Base-by-base conservation (phyloP, 2,113 vertebrate species). In the Lathamus discolor region DNA sequence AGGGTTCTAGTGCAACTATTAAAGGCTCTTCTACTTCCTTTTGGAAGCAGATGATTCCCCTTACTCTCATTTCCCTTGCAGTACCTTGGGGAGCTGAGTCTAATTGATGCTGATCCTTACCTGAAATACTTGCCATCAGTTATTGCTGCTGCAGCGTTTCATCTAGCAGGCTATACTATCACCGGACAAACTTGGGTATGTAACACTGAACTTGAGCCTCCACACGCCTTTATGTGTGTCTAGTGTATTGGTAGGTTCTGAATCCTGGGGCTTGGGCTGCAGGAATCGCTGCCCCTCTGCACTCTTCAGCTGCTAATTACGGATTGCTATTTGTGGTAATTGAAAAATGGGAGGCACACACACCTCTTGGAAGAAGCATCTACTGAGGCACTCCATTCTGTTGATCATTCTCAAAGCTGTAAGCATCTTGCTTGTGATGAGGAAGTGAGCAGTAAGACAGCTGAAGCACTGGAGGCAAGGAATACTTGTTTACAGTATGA, bases 81-180 rank as follows among this genome's bases (percentile, higher is more conserved):
- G 99, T 99, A 99, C 95, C 97, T 99, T 28, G 98, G 99, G 41
- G 99, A 99, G 95, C 97, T 99, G 72, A 99, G 99, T 92, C 91
- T 99, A 82, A 98, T 99, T 11, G 99, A 99, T 92, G 99, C 98
- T 1, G 99, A 99, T 63, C 98, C 99, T 12, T 99, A 99, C 94
- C 93, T 99, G 83, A 99, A 99, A 91, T 99, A 99, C 74, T 95
- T 99, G 70, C 99, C 99, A 4, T 99, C 99, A 6, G 96, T 99
- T n/a, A 98, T 97, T 6, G 99, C 99, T 37, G 99, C 99, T 62
- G 98, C 99, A 1, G 99, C 99, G 7, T 99, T 98, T 80, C 90
- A 97, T 37, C 93, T 99, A 90, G 99, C 99, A 51, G 98, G 98
- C 97, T 97, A 98, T 83, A 98, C 98, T 0, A 82, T 99, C 95